Evolutionary conservation across 2,113 vertebrate genomes (phyloP).

Genomic region (Nesoenas mayeri): DNA sequence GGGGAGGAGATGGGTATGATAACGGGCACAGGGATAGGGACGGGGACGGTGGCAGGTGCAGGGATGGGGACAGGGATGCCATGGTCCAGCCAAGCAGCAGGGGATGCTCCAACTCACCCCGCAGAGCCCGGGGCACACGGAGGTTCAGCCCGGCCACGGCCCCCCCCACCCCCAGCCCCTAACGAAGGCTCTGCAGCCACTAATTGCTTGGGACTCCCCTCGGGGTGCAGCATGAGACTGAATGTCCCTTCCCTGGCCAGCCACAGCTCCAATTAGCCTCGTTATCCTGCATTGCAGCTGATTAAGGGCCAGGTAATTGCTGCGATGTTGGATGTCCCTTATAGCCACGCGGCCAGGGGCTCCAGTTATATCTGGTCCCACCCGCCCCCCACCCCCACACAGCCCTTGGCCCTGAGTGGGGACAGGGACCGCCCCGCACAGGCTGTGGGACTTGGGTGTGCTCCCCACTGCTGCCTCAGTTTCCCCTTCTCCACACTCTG

Average conservation of each 20-base stretch:
- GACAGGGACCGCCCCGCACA: fast-evolving
- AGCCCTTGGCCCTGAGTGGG: background rate
- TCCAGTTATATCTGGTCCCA: background rate
- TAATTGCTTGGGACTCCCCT: conserved; percentile 17
- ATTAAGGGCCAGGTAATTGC: conserved; percentile 29
- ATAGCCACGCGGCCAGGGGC: background rate
- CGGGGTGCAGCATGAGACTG: background rate
- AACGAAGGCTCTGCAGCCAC: background rate
- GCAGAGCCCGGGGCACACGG: fast-evolving
- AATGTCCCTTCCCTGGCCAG: background rate
- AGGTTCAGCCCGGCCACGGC: background rate
- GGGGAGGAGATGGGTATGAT: no score
- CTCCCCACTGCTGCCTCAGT: background rate
- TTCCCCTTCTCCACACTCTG: background rate
- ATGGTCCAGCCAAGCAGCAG: background rate
- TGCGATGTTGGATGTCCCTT: background rate
- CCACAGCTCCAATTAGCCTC: conserved; percentile 33
- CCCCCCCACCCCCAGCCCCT: background rate
- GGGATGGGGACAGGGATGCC: background rate
- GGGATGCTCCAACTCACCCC: background rate
- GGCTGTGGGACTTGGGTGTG: fast-evolving
- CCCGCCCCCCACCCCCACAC: background rate
- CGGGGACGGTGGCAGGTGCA: fast-evolving
- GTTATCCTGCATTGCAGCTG: background rate
- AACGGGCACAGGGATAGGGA: no score